Percentiles rank a stretch among this genome's conserved stretches.
Conservation (phyloP, 2,888 invertebrate genomes). For the Synergus itoensis region DNA sequence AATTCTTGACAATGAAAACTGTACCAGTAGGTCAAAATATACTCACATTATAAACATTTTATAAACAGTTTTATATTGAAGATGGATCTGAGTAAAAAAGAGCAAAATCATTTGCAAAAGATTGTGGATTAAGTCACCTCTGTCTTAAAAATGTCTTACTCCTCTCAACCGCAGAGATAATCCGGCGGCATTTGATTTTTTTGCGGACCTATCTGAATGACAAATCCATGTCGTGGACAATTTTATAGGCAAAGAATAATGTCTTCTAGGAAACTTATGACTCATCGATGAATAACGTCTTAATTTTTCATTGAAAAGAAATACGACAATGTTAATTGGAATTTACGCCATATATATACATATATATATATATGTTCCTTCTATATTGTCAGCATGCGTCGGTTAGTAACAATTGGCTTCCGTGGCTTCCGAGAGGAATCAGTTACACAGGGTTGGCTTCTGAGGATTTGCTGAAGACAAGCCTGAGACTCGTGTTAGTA, state of each 20-base stretch:
- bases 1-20: not conserved
- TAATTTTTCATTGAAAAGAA: not conserved
- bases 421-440: not conserved
- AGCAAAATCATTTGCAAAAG: not conserved
- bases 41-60: too few species aligned
- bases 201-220: not conserved
- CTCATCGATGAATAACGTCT: not conserved
- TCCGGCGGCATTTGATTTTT: not conserved
- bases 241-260: not conserved
- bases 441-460: conserved; percentile 1
- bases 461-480: conserved; percentile 23
- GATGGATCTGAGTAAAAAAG: not conserved
- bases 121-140: conserved; percentile 2
- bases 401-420: conserved; percentile 24
- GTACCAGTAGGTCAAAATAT: not conserved
- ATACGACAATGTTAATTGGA: not conserved
- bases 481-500: not conserved
- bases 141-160: not conserved
- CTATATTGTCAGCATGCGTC: conserved; percentile 12
- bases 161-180: not conserved
- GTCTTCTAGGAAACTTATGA: not conserved
- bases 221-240: not conserved
- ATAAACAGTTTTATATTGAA: too few species aligned
- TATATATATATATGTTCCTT: not conserved
- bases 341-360: not conserved